Conservation (phyloP, 2,888 invertebrate genomes). For the Embidobia sp. region DNA sequence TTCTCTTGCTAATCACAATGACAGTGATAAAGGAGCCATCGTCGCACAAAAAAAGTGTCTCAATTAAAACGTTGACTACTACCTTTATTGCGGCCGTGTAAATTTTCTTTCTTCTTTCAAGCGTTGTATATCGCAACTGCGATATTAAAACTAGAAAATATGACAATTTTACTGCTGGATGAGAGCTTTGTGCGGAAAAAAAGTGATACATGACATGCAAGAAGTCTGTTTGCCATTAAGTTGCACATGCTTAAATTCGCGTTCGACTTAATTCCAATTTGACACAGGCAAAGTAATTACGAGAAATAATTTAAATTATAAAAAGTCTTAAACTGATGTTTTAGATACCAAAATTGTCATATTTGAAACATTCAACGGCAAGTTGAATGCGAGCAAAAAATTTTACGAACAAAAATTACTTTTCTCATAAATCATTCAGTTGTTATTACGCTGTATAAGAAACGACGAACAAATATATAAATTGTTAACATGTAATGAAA, state of each 20-base stretch:
- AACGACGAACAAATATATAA: too few relatives aligned
- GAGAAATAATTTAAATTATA: too few relatives aligned
- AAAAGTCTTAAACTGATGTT: too few relatives aligned
- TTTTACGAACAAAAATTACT: too few relatives aligned
- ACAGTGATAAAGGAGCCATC: slow-evolving; percentile 22
- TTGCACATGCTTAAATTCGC: slow-evolving; percentile 29
- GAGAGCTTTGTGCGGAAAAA: slow-evolving; percentile 29
- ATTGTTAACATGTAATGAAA: too few relatives aligned
- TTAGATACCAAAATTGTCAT: too few relatives aligned
- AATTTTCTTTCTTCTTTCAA: slow-evolving; percentile 29
- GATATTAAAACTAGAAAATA: slow-evolving; percentile 44
- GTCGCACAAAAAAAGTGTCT: slow-evolving; percentile 31
- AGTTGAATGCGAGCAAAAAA: too few relatives aligned
- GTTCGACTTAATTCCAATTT: slow-evolving; percentile 38
- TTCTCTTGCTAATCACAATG: slow-evolving; percentile 10
- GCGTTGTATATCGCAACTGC: slow-evolving; percentile 12
- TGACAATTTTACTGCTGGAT: slow-evolving; percentile 34
- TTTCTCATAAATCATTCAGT: too few relatives aligned
- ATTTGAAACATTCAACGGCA: too few relatives aligned
- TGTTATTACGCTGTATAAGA: too few relatives aligned
- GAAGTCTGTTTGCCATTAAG: slow-evolving; percentile 38
- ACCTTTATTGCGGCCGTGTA: slow-evolving; percentile 23
- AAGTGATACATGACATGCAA: slow-evolving; percentile 29
- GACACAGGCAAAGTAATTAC: too few relatives aligned
- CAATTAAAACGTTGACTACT: slow-evolving; percentile 44